Evolutionary conservation across 2,888 invertebrate genomes (phyloP), one percentile per base, ranked within the genome.

Genomic region (Nasonovia ribisnigri): DNA sequence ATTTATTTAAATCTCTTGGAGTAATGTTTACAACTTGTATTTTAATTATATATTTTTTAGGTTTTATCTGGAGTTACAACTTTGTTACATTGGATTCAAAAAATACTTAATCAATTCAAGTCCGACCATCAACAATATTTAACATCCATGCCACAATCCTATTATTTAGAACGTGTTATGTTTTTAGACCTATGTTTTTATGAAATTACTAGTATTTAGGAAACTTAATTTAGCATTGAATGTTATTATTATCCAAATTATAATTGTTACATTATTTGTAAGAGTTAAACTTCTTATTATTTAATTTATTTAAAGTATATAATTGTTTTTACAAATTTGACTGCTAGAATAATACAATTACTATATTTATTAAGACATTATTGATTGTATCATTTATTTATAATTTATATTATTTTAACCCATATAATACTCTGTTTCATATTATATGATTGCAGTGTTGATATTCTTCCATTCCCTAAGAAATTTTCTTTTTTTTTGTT

Each of bases 181-280:
- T 87, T 87, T 87, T 87, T 87, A 87, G 87, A 87, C 20, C 8
- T 87, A 48, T 20, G 16, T 36, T 87, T 87, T 51, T n/a, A 87
- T 51, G 48, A 87, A 51, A 87, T 51, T 1, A 24, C 10, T 10
- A 36, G 51, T 36, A 51, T n/a, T 20, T 10, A 48, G 5, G 36
- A 87, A 3, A 36, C 1, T 77, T 36, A 36, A 36, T n/a, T n/a
- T n/a, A n/a, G n/a, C 36, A 77, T 77, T 77, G 3, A 77, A 77
- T 77, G 8, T 36, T 77, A 36, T 77, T 2, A 36, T 16, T 8
- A 20, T 20, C 16, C 3, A 36, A 36, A 0, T 36, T 77, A 77
- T 77, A 8, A 77, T 6, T 77, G 20, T 77, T 77, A 77, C 20
- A 2, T 36, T 77, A 8, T 77, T 36, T 77, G 36, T 77, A 36